Conservation (phyloP, 2,113 vertebrate genomes). For the Eira barbara region DNA sequence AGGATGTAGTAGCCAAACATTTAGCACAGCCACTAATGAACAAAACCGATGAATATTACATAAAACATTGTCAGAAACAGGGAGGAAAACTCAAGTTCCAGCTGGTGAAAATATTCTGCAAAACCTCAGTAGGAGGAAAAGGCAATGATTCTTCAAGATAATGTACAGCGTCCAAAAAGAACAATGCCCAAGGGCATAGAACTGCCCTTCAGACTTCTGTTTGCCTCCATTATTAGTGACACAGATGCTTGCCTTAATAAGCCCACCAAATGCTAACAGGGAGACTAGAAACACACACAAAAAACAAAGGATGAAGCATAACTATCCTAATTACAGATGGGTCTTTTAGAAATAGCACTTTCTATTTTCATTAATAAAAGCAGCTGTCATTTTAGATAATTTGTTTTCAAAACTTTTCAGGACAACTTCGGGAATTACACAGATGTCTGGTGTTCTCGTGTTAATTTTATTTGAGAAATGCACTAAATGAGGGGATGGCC, state of each 20-base stretch:
- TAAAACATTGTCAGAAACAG: not conserved
- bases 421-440: not conserved
- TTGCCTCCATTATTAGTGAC: not conserved
- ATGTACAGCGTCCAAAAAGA: not conserved
- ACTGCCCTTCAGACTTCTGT: not conserved
- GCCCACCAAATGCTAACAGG: not conserved
- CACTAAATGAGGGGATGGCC: not conserved
- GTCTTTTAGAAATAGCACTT: not conserved
- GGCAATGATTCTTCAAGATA: not conserved
- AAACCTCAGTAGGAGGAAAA: conserved; percentile 34
- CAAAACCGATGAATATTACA: not conserved
- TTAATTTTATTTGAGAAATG: conserved; percentile 17
- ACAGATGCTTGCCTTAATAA: not conserved
- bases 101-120: not conserved
- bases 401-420: conserved; percentile 10
- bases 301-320: not conserved
- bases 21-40: not conserved
- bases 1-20: not conserved
- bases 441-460: not conserved
- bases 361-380: conserved; percentile 21
- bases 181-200: not conserved
- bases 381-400: not conserved
- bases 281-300: not conserved
- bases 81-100: not conserved
- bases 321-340: not conserved